Percentiles rank a stretch among this genome's conserved stretches.
Conservation (phyloP, 92 coral and sea anemone species). For the Zoanthus gigantus region DNA sequence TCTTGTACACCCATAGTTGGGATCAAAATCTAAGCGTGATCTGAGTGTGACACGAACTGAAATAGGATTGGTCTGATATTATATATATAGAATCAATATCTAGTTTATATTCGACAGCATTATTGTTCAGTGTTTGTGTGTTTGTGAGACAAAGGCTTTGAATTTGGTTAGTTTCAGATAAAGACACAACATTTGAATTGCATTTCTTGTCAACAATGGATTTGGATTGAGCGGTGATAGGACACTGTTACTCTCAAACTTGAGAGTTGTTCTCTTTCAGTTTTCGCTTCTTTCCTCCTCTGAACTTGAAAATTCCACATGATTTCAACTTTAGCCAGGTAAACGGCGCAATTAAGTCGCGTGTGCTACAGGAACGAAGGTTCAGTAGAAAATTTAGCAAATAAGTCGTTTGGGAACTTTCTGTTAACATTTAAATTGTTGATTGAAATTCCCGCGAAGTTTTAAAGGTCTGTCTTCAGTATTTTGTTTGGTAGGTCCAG, state of each 20-base stretch:
- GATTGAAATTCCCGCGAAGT: neutral
- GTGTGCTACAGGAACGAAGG: constrained; percentile 5
- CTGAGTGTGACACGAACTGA: too few relatives aligned
- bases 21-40: too few relatives aligned
- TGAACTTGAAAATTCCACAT: constrained; percentile 1
- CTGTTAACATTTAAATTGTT: neutral
- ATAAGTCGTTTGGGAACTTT: neutral
- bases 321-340: constrained; percentile 1
- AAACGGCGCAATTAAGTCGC: neutral
- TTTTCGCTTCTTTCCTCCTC: neutral
- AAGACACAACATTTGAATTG: neutral
- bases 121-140: neutral
- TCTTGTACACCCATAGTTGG: too few relatives aligned
- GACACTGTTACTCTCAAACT: neutral
- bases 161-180: neutral
- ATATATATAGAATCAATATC: neutral
- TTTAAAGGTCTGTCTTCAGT: neutral
- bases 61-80: neutral
- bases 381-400: neutral
- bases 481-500: neutral
- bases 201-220: neutral
- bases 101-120: neutral
- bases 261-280: neutral
- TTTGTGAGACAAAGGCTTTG: neutral
- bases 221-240: constrained; percentile 6